Base-by-base conservation (phyloP, 2,797 vertebrate species). In the Craterocephalus amniculus region DNA sequence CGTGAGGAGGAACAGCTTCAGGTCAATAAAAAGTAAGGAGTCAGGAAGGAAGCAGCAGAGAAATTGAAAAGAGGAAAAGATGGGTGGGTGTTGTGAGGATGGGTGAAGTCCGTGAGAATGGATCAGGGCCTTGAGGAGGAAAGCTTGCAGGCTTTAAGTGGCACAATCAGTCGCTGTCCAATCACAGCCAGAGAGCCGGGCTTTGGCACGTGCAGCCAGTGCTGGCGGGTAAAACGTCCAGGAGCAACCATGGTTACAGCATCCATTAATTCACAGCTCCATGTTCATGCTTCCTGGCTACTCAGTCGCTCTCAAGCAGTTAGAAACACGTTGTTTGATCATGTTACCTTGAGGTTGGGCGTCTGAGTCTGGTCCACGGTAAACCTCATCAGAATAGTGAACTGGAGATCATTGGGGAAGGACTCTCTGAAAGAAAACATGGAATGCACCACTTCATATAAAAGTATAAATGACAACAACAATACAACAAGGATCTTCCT, bases 361-460 rank as follows among this genome's bases (percentile, higher is more conserved):
- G 97, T 99, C 90, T 99, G 97, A 1, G 97, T 98, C 93, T 99
- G 97, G 89, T 99, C 98, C 87, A 99, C 97, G 63, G 97, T 99
- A 90, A 99, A 99, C 90, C 97, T 95, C 97, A 99, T 99, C 71
- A 99, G 94, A 90, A 99, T 99, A 80, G 95, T 98, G 82, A 99
- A 99, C 87, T 99, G 98, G 57, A 98, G 96, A 79, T 99, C 97
- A 64, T 97, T 98, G 83, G 97, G 95, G 90, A 99, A 99, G 75
- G 96, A 98, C 87, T 98, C 97, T 79, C 98, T 99, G 91, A 62
- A 84, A 88, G 85, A 81, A 13, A 63, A 52, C 14, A 22, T 57
- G 0, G 0, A 45, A 20, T 24, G 68, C 8, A 45, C 7, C 20
- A 45, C 16, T n/a, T 45, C 20, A 45, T 45, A 45, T n/a, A 45